phyloP scores from a whole-genome alignment of 1,140 invertebrate species.

The Magallana angulata region DNA sequence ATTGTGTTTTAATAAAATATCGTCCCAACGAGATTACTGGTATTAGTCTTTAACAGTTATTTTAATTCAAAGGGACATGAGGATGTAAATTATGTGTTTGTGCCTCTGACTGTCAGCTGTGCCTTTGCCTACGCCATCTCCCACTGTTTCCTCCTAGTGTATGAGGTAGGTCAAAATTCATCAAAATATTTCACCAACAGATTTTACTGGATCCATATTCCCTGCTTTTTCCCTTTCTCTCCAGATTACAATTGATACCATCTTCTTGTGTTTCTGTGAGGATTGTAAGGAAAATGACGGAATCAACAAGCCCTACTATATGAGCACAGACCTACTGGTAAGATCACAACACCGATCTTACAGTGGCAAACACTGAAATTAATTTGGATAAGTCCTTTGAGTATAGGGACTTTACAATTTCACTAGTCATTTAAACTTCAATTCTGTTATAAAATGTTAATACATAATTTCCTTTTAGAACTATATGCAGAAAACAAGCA shows the following conservation, averaged over 20 bases:
- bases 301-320: slow-evolving; percentile 85
- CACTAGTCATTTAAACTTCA: not conserved
- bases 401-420: not conserved
- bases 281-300: slow-evolving; percentile 87
- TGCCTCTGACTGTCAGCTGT: slow-evolving; percentile 89
- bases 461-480: slow-evolving; percentile 19
- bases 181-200: not conserved
- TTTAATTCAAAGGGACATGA: slow-evolving; percentile 18
- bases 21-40: too few species aligned
- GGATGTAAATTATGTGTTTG: slow-evolving; percentile 65
- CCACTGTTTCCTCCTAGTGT: slow-evolving; percentile 93
- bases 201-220: not conserved
- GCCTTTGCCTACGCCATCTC: slow-evolving; percentile 94
- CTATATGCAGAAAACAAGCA: slow-evolving; percentile 43
- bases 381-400: not conserved
- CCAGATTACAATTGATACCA: slow-evolving; percentile 95
- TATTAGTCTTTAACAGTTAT: not conserved
- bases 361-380: slow-evolving; percentile 7
- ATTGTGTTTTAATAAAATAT: too few species aligned
- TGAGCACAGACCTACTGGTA: slow-evolving; percentile 88
- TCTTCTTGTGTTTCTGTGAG: slow-evolving; percentile 90
- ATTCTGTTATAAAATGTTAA: not conserved
- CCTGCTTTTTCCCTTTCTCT: not conserved
- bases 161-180: slow-evolving; percentile 85
- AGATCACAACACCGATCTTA: too few species aligned